Conservation (phyloP, 2,888 invertebrate species). For the Sphinx pinastri region DNA sequence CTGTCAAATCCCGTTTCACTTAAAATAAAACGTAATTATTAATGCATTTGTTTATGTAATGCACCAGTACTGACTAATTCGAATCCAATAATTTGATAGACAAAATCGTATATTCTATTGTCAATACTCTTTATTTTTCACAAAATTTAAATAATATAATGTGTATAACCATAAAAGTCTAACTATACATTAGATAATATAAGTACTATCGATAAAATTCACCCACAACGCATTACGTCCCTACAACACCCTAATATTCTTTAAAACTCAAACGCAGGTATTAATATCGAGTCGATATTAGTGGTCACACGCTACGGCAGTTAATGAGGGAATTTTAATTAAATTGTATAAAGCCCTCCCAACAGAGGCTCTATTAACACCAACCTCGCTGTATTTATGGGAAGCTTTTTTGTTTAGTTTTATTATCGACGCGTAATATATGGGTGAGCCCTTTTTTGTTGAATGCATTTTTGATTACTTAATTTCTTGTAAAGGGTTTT, state of each 20-base stretch:
- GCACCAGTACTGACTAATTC: too few species aligned
- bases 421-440: constrained; percentile 15
- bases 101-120: too few species aligned
- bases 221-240: background rate
- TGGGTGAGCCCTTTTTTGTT: constrained; percentile 23
- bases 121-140: too few species aligned
- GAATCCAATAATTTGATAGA: too few species aligned
- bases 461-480: constrained; percentile 10
- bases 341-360: constrained; percentile 26
- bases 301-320: constrained; percentile 19
- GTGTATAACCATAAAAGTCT: too few species aligned
- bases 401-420: constrained; percentile 20
- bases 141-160: too few species aligned
- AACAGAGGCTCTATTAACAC: constrained; percentile 7
- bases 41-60: too few species aligned
- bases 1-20: too few species aligned
- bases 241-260: constrained; percentile 1
- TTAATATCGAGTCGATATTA: constrained; percentile 20
- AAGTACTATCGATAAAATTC: constrained; percentile 7
- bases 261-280: constrained; percentile 12
- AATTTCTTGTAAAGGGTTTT: constrained; percentile 14
- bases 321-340: constrained; percentile 28
- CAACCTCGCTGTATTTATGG: constrained; percentile 15
- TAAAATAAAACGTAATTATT: too few species aligned
- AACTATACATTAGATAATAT: too few species aligned